Base-by-base conservation (phyloP, 2,888 invertebrate genomes). In the Isotomurus palustris region DNA sequence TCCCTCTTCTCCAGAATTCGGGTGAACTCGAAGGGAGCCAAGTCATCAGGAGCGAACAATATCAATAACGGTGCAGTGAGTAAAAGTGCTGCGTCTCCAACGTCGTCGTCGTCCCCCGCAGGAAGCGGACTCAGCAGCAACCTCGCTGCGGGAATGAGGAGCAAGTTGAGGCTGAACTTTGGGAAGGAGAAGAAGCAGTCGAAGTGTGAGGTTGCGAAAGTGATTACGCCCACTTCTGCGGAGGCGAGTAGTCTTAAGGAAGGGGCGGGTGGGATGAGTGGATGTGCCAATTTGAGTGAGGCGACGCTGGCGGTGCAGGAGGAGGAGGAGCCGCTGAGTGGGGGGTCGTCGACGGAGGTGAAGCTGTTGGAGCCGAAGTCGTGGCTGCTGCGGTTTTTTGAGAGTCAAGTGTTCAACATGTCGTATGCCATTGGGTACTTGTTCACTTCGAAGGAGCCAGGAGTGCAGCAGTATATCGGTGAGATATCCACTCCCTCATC, bases 381-480 rank as follows among this genome's bases (percentile, higher is more conserved):
- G 14, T 79, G 79, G 76, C 79, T 91, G 60, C 80, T 94, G 71
- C 80, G 99, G 73, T 82, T 99, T 73, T 93, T 99, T 76, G 95
- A 99, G 79, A 95, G 96, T 72, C 93, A 92, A 78, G 84, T 95
- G 72, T 94, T 99, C 78, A 94, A 96, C 76, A 94, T 97, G 83
- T 90, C 93, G 70, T 95, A 97, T 83, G 97, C 97, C 66, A 91
- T 99, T 74, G 91, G 92, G 75, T 99, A 99, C 80, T 81, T 99
- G 58, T 96, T 94, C 77, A 94, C 94, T 76, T 94, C 96, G 38
- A 96, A 97, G 78, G 97, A 99, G 76, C 91, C 93, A 36, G 97
- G 96, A 62, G 96, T 97, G 67, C 90, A 96, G 74, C 89, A 91
- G 72, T 99, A 97, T 79, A 86, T 99, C 75, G 97, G 85, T 84